Conservation (phyloP, 2,113 vertebrate species). For the Bubo scandiacus region DNA sequence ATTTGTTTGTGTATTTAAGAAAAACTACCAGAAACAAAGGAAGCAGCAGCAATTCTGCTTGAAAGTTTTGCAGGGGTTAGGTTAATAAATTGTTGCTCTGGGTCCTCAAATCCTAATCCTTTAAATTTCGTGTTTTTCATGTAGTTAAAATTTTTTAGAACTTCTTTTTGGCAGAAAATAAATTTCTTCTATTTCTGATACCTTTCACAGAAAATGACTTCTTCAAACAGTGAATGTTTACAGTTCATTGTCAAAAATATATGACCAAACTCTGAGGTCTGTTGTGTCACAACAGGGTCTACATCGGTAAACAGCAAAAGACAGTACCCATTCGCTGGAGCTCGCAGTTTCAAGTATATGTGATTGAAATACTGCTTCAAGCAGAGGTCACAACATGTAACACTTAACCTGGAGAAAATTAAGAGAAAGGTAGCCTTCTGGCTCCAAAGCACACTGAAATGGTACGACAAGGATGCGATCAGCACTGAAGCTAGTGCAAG, state of each 20-base stretch:
- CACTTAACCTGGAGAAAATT: not conserved
- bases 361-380: not conserved
- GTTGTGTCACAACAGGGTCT: not conserved
- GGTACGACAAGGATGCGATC: fast-evolving
- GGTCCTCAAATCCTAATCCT: not conserved
- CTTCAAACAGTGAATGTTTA: not conserved
- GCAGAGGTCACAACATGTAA: not conserved
- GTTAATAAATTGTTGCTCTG: not conserved
- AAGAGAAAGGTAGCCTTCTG: not conserved
- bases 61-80: not conserved
- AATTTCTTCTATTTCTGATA: not conserved
- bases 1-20: not conserved
- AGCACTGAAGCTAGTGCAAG: not conserved
- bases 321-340: not conserved
- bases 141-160: not conserved
- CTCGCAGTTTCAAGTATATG: fast-evolving
- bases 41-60: not conserved
- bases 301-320: not conserved
- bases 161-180: not conserved
- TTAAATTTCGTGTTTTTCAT: not conserved
- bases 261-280: not conserved
- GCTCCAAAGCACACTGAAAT: not conserved
- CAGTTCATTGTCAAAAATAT: not conserved
- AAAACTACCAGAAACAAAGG: not conserved
- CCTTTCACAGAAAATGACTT: not conserved